phyloP scores from a whole-genome alignment of 2,888 invertebrate species.

The Lepidochitona cinerea region DNA sequence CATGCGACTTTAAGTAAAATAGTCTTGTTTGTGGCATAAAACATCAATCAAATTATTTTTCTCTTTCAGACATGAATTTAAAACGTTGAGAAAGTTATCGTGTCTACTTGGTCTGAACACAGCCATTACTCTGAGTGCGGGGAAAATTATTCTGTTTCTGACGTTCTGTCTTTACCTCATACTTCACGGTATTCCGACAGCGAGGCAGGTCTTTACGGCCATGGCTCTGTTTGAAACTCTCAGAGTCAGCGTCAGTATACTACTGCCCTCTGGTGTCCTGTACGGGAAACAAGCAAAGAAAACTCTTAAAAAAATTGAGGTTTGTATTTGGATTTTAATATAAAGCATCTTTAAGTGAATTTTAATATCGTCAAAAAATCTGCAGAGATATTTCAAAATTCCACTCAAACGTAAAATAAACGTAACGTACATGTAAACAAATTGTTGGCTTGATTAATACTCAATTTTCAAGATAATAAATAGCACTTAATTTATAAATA shows the following conservation, averaged over 20 bases:
- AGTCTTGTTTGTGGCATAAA: too few relatives aligned
- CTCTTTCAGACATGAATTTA: constrained; percentile 26
- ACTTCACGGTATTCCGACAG: constrained; percentile 25
- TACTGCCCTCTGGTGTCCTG: constrained; percentile 47
- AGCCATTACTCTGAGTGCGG: constrained; percentile 43
- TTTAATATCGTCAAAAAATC: too few relatives aligned
- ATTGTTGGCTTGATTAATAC: too few relatives aligned
- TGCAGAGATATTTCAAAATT: too few relatives aligned
- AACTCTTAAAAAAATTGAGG: constrained; percentile 44
- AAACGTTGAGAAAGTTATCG: constrained; percentile 29
- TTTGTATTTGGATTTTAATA: too few relatives aligned
- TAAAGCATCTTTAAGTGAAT: too few relatives aligned
- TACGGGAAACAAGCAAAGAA: constrained; percentile 38
- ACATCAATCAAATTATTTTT: too few relatives aligned
- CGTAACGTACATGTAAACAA: too few relatives aligned
- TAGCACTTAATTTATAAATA: too few relatives aligned
- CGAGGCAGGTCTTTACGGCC: constrained; percentile 40
- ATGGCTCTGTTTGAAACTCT: constrained; percentile 50
- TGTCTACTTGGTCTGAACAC: constrained; percentile 41
- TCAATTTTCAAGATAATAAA: too few relatives aligned
- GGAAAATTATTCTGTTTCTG: constrained; percentile 47
- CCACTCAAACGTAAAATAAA: too few relatives aligned
- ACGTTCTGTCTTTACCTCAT: constrained; percentile 40
- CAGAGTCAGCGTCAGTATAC: constrained; percentile 41
- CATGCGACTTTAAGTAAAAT: too few relatives aligned